phyloP scores from a whole-genome alignment of 2,888 invertebrate species.

The Eulithis prunata region DNA sequence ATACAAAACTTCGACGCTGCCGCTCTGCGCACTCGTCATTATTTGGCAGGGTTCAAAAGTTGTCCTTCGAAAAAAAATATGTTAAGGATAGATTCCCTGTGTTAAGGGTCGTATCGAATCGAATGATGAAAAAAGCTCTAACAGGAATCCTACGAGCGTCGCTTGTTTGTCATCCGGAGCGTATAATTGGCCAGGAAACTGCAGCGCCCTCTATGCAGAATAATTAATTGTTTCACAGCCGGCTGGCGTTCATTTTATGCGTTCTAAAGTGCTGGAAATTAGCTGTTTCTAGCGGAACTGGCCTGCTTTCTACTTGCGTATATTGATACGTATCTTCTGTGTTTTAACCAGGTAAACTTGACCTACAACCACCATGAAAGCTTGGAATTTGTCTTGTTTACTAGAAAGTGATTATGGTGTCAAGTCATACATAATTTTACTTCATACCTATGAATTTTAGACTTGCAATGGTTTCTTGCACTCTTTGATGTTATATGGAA shows the following conservation, averaged over 20 bases:
- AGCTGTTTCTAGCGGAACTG: constrained; percentile 21
- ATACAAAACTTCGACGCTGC: too few species aligned
- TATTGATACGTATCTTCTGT: neutral
- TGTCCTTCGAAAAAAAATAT: too few species aligned
- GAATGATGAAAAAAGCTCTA: constrained; percentile 2
- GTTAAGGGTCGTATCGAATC: constrained; percentile 4
- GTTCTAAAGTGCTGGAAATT: constrained; percentile 29
- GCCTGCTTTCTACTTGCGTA: constrained; percentile 10
- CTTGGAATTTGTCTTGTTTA: too few species aligned
- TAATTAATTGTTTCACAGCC: constrained; percentile 36
- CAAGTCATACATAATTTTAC: too few species aligned
- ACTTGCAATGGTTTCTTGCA: too few species aligned
- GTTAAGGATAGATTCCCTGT: neutral
- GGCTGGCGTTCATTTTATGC: constrained; percentile 31
- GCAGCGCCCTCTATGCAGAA: constrained; percentile 33
- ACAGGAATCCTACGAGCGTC: constrained; percentile 14
- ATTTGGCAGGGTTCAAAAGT: too few species aligned
- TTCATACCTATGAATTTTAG: too few species aligned
- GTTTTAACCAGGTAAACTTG: neutral
- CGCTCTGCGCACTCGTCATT: too few species aligned
- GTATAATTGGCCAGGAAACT: constrained; percentile 26
- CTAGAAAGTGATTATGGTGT: too few species aligned
- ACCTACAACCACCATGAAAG: too few species aligned
- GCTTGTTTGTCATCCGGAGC: constrained; percentile 32
- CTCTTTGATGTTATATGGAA: too few species aligned